Evolutionary conservation across 2,888 invertebrate species (phyloP), one percentile per base, ranked within the genome.

Genomic region (Elysia crispata): DNA sequence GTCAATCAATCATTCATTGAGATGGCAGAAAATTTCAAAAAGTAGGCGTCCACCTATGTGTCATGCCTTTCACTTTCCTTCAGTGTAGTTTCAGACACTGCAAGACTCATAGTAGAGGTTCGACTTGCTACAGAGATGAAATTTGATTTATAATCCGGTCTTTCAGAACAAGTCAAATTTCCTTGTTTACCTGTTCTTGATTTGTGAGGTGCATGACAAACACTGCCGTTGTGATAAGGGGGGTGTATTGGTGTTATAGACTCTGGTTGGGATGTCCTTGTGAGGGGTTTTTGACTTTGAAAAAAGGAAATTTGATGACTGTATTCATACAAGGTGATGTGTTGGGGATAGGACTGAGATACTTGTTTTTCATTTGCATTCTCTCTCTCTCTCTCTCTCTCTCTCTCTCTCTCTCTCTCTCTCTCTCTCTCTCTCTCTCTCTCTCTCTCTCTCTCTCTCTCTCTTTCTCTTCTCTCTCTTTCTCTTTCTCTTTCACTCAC

Each of bases 401-500:
- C 25, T 33, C 23, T 23, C 33, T 41, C 13, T 60, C 33, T 41
- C 25, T 31, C 31, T 31, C 23, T n/a, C 54, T 28, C 25, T 30
- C 50, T 28, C 30, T 50, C 31, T 30, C 67, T 31, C 30, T 33
- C 67, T 28, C 67, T 18, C 30, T 6, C 23, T 30, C 49, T 31
- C 25, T 30, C 54, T 67, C 67, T 50, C 30, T 28, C 69, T 30
- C 30, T 54, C 69, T 30, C 50, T 66, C 50, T 41, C 54, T 50
- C 54, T 25, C 69, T 54, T n/a, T 33, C 30, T 62, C 30, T 20
- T 67, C 67, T 25, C 54, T 67, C 49, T 49, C 1, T 41, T 67
- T 50, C 50, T 31, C 41, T 41, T 11, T 41, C 41, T 41, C 41
- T 41, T 11, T 41, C 5, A 6, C 11, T 41, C 41, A 6, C 41